phyloP scores from a whole-genome alignment of 2,888 invertebrate genomes.

The Scrobipalpa atriplicella region DNA sequence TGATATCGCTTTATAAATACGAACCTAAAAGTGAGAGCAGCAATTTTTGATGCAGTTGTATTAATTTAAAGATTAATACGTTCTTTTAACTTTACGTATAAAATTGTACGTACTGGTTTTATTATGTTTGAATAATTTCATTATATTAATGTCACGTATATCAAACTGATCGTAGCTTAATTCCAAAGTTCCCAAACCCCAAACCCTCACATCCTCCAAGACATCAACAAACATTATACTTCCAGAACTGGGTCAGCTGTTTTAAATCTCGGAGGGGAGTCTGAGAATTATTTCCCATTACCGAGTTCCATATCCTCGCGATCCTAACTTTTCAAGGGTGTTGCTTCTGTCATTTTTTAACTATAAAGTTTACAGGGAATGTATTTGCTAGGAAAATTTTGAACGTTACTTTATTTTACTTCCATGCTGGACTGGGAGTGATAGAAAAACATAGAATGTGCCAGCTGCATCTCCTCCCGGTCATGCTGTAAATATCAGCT shows the following conservation, averaged over 20 bases:
- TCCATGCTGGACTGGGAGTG: too few species aligned
- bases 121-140: too few species aligned
- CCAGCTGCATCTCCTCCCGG: too few species aligned
- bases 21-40: too few species aligned
- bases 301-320: slow-evolving; percentile 5
- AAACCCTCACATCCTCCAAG: background rate
- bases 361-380: background rate
- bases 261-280: background rate
- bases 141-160: too few species aligned
- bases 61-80: too few species aligned
- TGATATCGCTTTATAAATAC: too few species aligned
- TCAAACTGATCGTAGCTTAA: background rate
- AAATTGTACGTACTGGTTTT: too few species aligned
- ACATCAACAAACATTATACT: slow-evolving; percentile 20
- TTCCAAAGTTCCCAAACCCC: background rate
- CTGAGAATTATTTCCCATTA: slow-evolving; percentile 14
- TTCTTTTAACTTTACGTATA: too few species aligned
- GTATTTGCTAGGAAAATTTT: background rate
- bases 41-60: too few species aligned
- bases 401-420: background rate
- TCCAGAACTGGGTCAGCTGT: background rate
- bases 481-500: too few species aligned
- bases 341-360: background rate
- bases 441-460: too few species aligned
- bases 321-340: background rate